Conservation (phyloP, 2,888 invertebrate genomes). For the Tineola bisselliella region DNA sequence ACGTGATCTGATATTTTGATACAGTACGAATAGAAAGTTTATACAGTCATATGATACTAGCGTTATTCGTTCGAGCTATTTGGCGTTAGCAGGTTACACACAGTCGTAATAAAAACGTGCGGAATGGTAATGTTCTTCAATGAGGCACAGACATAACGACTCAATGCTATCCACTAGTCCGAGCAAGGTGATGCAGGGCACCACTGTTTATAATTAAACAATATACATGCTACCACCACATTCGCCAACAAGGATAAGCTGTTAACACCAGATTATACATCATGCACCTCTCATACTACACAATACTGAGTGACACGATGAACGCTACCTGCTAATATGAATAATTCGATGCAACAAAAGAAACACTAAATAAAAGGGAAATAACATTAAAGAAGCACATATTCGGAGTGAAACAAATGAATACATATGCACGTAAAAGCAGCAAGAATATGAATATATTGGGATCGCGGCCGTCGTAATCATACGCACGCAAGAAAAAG, state of each 20-base stretch:
- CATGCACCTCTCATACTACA: too few relatives aligned
- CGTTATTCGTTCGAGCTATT: neutral
- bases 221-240: neutral
- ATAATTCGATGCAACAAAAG: neutral
- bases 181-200: conserved; percentile 27
- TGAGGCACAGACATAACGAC: conserved; percentile 36
- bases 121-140: conserved; percentile 52
- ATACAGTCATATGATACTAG: too few relatives aligned
- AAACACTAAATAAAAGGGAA: conserved; percentile 17
- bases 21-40: neutral
- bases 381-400: conserved; percentile 17
- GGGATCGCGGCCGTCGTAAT: conserved; percentile 46
- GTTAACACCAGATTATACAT: too few relatives aligned
- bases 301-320: too few relatives aligned
- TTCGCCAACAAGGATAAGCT: neutral
- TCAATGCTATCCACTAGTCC: conserved; percentile 38
- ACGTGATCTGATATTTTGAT: neutral
- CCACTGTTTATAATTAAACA: neutral
- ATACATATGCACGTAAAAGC: neutral
- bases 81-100: neutral
- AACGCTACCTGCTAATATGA: too few relatives aligned
- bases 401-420: conserved; percentile 1
- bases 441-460: conserved; percentile 64
- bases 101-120: conserved; percentile 20
- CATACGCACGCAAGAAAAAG: conserved; percentile 60